These are phyloP conservation scores for Atherinomorus stipes DNA, from an alignment of 2,113 vertebrate species.

Conservation along the genomic window DNA sequence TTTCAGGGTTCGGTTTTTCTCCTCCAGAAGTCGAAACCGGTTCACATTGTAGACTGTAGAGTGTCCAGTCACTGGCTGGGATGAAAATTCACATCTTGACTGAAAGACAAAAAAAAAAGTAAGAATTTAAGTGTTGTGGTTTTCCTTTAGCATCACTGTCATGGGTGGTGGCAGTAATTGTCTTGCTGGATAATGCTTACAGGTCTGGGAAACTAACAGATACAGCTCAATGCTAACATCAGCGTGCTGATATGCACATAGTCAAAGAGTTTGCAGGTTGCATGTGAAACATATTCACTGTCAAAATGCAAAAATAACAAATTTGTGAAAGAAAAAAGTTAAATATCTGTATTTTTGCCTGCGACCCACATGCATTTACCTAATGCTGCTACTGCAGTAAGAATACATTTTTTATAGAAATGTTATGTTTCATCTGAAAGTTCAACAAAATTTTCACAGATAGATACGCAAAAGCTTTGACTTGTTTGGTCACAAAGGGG, in stretches of 20 bases:
- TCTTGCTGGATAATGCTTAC: not conserved
- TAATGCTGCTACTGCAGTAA: no score
- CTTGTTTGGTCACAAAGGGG: no score
- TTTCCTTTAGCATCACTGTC: not conserved
- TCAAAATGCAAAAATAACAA: no score
- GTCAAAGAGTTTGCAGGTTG: not conserved
- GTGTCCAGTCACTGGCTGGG: constrained; percentile 64
- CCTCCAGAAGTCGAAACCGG: constrained; percentile 72
- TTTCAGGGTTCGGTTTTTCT: constrained; percentile 64
- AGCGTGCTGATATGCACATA: not conserved
- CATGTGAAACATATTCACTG: not conserved
- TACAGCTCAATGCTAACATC: not conserved
- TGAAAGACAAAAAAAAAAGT: constrained; percentile 57
- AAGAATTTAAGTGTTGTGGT: not conserved
- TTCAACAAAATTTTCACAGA: no score
- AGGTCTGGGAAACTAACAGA: not conserved
- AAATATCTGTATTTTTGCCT: no score
- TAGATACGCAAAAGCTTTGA: no score
- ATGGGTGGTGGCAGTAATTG: not conserved
- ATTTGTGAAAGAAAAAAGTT: no score
- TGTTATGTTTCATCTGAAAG: no score
- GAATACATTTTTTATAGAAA: no score
- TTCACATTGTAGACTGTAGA: constrained; percentile 53
- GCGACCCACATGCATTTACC: no score
- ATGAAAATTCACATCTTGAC: constrained; percentile 78